Percentiles rank a stretch among this genome's conserved stretches.
These are phyloP conservation scores for Notolepis coatsorum DNA, from an alignment of 2,797 vertebrate species.

Conservation along the genomic window DNA sequence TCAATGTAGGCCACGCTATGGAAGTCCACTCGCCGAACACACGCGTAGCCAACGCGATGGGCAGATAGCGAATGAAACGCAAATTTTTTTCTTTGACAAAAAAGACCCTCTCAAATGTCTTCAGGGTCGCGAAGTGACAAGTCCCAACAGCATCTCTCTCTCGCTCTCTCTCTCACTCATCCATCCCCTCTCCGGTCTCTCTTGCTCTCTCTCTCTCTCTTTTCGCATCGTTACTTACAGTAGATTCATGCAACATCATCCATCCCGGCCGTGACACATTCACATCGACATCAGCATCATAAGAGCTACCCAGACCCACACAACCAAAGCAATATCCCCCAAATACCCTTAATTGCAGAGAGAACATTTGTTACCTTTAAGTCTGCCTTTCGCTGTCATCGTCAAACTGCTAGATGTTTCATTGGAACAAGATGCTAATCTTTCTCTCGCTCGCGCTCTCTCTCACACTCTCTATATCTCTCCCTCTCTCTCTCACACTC, in stretches of 20 bases:
- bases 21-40: slow-evolving; percentile 11
- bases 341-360: slow-evolving; percentile 32
- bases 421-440: slow-evolving; percentile 83
- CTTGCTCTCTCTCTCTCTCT: background rate
- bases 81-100: slow-evolving; percentile 6
- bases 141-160: slow-evolving; percentile 45
- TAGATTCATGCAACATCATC: slow-evolving; percentile 56
- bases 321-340: slow-evolving; percentile 20
- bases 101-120: slow-evolving; percentile 34
- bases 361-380: slow-evolving; percentile 80
- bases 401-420: slow-evolving; percentile 81
- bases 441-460: slow-evolving; percentile 49
- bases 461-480: too few species aligned
- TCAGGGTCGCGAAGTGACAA: slow-evolving; percentile 39
- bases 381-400: slow-evolving; percentile 89
- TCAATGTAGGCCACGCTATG: slow-evolving; percentile 51
- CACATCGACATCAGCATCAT: slow-evolving; percentile 26
- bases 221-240: slow-evolving; percentile 41
- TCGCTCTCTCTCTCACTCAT: slow-evolving; percentile 5
- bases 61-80: slow-evolving; percentile 6
- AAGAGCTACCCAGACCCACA: slow-evolving; percentile 21
- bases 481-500: slow-evolving; percentile 44
- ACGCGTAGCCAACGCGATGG: background rate
- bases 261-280: slow-evolving; percentile 57
- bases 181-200: too few species aligned